Base-by-base conservation (phyloP, 2,888 invertebrate genomes). In the Drosophila tanythrix region DNA sequence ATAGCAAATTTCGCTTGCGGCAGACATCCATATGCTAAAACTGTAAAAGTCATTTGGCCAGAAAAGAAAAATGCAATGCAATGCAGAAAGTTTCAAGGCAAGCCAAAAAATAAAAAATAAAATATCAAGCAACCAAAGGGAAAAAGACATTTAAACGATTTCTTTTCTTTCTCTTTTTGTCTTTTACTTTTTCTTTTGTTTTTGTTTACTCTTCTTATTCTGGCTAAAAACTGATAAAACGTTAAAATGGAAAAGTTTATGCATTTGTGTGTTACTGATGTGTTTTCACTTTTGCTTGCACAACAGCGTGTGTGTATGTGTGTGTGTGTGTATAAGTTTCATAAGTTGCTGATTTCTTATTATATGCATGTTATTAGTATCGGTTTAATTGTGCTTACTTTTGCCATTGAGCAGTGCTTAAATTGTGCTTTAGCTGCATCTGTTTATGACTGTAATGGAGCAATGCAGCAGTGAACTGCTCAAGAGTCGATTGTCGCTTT, bases 1-100 rank as follows among this genome's bases (percentile, higher is more conserved):
- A 55, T 60, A 38, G 72, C 66, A 82, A 67, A 66, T 70, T 70
- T 65, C 57, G 82, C 87, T 74, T 67, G 77, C 70, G 73, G 82
- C 84, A 68, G 60, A 72, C 64, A 58, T 70, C 62, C 69, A 76
- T 76, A 77, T 85, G 79, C 85, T 77, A 83, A 84, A 76, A 84
- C 81, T 82, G 59, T 70, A 70, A 82, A 70, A 86, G 82, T 70
- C 87, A 77, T 76, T 74, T 77, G 71, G 56, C 40, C 56, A 51
- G 53, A 64, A 64, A 56, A 46, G 55, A 67, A 70, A 80, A 82
- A 72, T 82, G 82, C 81, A 87, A 87, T 76, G 79, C 70, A 79
- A 85, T 76, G 82, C 84, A 81, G 51, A 76, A 79, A 70, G 61
- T 74, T 74, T 78, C 57, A 76, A 69, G 61, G 72, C 82, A 76